phyloP scores from a whole-genome alignment of 2,113 vertebrate species.

The Heptranchias perlo region DNA sequence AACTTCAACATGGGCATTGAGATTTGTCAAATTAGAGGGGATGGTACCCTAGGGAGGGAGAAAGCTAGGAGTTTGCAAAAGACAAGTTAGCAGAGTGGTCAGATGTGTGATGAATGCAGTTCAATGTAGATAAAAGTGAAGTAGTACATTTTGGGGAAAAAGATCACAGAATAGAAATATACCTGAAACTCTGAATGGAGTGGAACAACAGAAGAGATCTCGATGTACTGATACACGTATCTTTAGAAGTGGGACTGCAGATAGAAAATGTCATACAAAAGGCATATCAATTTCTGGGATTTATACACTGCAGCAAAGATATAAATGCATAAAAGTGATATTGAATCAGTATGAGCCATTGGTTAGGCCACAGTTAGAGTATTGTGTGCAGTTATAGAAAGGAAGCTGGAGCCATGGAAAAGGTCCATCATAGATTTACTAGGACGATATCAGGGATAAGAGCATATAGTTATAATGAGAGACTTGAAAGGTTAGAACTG shows the following conservation, averaged over 20 bases:
- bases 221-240: neutral
- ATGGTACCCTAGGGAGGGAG: no score
- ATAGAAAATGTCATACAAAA: neutral
- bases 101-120: neutral
- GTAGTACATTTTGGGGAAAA: neutral
- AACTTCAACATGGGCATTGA: neutral
- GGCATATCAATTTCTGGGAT: neutral
- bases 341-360: neutral
- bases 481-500: neutral
- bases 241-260: neutral
- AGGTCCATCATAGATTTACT: neutral
- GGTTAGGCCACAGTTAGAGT: neutral
- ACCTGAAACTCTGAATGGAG: neutral
- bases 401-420: no score
- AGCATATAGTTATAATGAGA: neutral
- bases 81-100: neutral
- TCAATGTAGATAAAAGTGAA: neutral
- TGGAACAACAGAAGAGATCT: neutral
- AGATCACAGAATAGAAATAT: neutral
- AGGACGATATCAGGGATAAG: neutral
- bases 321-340: neutral
- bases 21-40: neutral
- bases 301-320: neutral
- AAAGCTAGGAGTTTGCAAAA: neutral
- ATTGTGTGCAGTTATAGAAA: no score